These are phyloP conservation scores for Eustalomyia histrio DNA, from an alignment of 2,888 invertebrate genomes.

Conservation along the genomic window DNA sequence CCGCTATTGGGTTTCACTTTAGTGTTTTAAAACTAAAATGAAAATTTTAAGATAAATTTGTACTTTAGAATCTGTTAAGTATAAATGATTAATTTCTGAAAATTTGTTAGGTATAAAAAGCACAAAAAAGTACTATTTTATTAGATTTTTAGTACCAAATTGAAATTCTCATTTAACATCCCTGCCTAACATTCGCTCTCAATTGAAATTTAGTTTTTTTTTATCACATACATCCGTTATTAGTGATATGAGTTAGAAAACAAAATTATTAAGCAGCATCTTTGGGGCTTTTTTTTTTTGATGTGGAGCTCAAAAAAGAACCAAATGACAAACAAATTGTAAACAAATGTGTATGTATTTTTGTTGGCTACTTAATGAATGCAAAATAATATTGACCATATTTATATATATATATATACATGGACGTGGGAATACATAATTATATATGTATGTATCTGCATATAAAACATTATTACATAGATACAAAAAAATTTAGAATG, in stretches of 20 bases:
- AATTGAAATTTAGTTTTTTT: conserved; percentile 1
- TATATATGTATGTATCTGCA: background rate
- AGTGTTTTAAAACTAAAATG: no score
- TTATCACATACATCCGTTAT: conserved; percentile 49
- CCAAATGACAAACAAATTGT: conserved; percentile 30
- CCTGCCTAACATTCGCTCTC: conserved; percentile 7
- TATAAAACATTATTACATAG: background rate
- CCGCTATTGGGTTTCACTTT: no score
- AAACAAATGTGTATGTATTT: conserved; percentile 29
- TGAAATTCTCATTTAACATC: no score
- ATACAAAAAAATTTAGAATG: conserved; percentile 30
- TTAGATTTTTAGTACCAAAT: no score
- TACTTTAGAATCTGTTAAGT: no score
- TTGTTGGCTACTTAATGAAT: conserved; percentile 19
- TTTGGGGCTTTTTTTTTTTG: conserved; percentile 12
- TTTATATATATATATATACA: background rate
- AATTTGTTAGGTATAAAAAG: no score
- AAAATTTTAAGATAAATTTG: no score
- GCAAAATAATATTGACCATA: conserved; percentile 38
- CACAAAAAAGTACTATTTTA: no score
- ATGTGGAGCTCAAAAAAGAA: conserved; percentile 31
- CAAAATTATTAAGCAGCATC: conserved; percentile 25
- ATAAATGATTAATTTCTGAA: no score
- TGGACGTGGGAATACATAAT: conserved; percentile 13
- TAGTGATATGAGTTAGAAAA: conserved; percentile 26